Base-by-base conservation (phyloP, 2,113 vertebrate species). In the Acanthochromis polyacanthus region DNA sequence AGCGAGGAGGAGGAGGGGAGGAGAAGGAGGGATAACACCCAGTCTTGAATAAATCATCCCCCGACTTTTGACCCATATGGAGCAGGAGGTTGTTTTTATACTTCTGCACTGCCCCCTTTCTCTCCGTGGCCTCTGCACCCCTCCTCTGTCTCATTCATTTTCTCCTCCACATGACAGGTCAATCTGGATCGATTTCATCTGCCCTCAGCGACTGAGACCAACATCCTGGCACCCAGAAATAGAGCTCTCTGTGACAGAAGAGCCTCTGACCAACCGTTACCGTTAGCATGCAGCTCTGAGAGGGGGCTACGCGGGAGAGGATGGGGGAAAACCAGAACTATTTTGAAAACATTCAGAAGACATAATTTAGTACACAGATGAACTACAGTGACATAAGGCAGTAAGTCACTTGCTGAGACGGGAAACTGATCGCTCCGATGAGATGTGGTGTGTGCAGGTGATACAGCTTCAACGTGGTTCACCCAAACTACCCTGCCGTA, bases 151-250 rank as follows among this genome's bases (percentile, higher is more conserved):
- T 83, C 84, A 84, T 90, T 91, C 78, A 91, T 90, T 93, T 88
- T 89, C 85, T 88, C 88, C 89, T 87, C 84, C 82, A 80, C 78
- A 87, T 86, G 86, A 90, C 91, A 92, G 91, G 88, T 93, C 90
- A 92, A 90, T 90, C 82, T 83, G 76, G 88, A 93, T 94, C 83
- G 61, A 93, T 90, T 93, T 87, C 92, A 93, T 89, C 87, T 92
- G 90, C 87, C 90, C 90, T 90, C 90, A 11, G 43, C 36, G 80
- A 83, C 85, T 86, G 87, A 90, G 87, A 79, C 78, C 87, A 89
- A 91, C 89, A 92, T 93, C 91, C 87, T 90, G 77, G 90, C 88
- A 91, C 90, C 83, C 87, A 88, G 87, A 90, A 93, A 93, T 92
- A 93, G 89, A 90, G 88, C 85, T 70, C 57, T 40, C 73, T 80